These are phyloP conservation scores for Lateolabrax maculatus DNA, from an alignment of 2,797 vertebrate species.

Conservation along the genomic window DNA sequence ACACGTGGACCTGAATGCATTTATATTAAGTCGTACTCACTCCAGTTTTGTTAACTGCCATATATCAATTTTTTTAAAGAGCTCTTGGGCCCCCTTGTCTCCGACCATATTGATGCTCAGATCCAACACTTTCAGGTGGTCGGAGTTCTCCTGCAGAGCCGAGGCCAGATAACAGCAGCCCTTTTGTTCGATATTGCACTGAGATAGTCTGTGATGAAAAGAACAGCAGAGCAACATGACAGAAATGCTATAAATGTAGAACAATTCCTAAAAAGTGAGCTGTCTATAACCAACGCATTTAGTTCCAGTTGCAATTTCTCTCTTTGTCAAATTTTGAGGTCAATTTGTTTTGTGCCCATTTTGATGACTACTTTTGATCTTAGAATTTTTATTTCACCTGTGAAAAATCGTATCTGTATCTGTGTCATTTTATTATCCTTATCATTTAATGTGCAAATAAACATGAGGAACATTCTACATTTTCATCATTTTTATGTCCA, in stretches of 20 bases:
- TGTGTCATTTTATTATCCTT: neutral
- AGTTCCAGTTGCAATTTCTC: neutral
- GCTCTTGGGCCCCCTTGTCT: slow-evolving; percentile 47
- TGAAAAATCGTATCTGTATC: neutral
- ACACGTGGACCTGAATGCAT: neutral
- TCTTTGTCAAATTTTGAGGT: neutral
- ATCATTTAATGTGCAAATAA: neutral
- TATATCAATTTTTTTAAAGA: slow-evolving; percentile 47
- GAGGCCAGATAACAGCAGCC: slow-evolving; percentile 52
- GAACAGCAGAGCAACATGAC: neutral
- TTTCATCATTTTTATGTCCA: neutral
- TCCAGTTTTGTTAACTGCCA: slow-evolving; percentile 54
- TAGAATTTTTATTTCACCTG: neutral
- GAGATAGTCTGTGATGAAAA: slow-evolving; percentile 55
- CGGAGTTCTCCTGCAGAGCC: slow-evolving; percentile 32
- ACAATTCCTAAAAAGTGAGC: neutral
- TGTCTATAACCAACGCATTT: neutral
- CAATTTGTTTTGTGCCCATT: neutral
- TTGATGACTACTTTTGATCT: neutral
- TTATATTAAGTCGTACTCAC: slow-evolving; percentile 48
- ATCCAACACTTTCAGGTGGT: slow-evolving; percentile 46
- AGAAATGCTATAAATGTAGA: neutral
- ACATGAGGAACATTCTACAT: neutral
- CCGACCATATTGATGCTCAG: slow-evolving; percentile 65
- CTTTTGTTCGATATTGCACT: slow-evolving; percentile 53